Evolutionary conservation across 1,140 invertebrate species (phyloP), one percentile per base, ranked within the genome.

Genomic region (Mylabris phalerata): DNA sequence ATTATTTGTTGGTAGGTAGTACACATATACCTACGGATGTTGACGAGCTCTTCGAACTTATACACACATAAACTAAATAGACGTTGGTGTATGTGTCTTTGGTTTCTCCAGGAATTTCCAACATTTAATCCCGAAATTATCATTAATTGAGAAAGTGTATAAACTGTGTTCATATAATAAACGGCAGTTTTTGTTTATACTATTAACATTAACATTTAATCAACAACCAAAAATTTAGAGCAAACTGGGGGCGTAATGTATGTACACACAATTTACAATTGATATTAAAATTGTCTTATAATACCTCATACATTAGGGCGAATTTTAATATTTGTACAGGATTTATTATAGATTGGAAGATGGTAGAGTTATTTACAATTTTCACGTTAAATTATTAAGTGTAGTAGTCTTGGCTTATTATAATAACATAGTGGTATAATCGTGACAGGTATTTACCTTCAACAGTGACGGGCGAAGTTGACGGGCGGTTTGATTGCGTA

Each of bases 401-500:
- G 32, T 7, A 3, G 32, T 32, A 32, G 32, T 32, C 32, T 32
- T 39, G 3, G 48, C 26, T 50, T 50, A 26, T 50, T 39, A 27
- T 50, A 11, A 39, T 50, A 32, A 26, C 27, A 48, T 24, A 51
- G 13, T 6, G 11, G 9, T 19, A 32, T 9, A 27, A 45, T 24
- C 51, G 25, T 54, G 51, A 54, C 51, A 54, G 51, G 41, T 45
- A 54, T 41, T 54, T 44, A 42, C 48, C 25, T 25, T 32, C 32
- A 32, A 32, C 32, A 32, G 19, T 46, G 9, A 46, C n/a, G 45
- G 32, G 24, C 39, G 10, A 32, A 32, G 32, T 9, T 57, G 49
- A 39, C 49, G 44, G 48, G 57, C 47, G 57, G 57, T 59, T 59
- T 59, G 48, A 59, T 59, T 59, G 50, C 57, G 50, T 51, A 59